Evolutionary conservation across 1,140 invertebrate genomes (phyloP), one percentile per base, ranked within the genome.

Genomic region (Conus ventricosus): DNA sequence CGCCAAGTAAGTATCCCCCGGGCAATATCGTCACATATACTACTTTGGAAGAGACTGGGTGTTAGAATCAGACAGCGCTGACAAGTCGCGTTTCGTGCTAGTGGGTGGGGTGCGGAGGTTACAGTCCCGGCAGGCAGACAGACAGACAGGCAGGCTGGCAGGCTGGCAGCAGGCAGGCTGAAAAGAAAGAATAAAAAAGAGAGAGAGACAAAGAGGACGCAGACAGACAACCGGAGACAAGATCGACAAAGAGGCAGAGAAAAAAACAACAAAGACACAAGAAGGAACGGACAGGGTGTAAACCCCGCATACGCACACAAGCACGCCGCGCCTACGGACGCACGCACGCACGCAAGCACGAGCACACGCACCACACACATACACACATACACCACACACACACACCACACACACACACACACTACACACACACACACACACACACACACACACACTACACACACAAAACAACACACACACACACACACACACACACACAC

Each of bases 241-340:
- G 23, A 78, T 10, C 11, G 2, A 78, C 13, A 78, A 10, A 78
- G n/a, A 78, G 75, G n/a, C 75, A 78, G 27, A 78, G 27, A 39
- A 78, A 78, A n/a, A 78, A 20, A 78, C 75, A n/a, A 39, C 60
- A 63, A 63, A 11, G 39, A 39, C 39, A 39, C 39, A 39, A 39
- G 39, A 63, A 63, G 17, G 17, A 20, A 17, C 20, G 23, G n/a
- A 51, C 81, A 83, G 81, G n/a, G 1, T 83, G 27, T 83, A 8
- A 27, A 53, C 81, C 81, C 5, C 81, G 57, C 81, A 83, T 10
- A 83, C 25, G 51, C 81, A 83, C 81, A 83, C 5, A 83, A n/a
- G 51, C 81, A 83, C 81, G 51, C 81, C 81, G 51, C 51, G 8
- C 81, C 7, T 39, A 53, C 81, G 3, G n/a, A 53, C 25, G 81